These are phyloP conservation scores for Theocolax elegans DNA, from an alignment of 1,140 invertebrate species.

Conservation along the genomic window DNA sequence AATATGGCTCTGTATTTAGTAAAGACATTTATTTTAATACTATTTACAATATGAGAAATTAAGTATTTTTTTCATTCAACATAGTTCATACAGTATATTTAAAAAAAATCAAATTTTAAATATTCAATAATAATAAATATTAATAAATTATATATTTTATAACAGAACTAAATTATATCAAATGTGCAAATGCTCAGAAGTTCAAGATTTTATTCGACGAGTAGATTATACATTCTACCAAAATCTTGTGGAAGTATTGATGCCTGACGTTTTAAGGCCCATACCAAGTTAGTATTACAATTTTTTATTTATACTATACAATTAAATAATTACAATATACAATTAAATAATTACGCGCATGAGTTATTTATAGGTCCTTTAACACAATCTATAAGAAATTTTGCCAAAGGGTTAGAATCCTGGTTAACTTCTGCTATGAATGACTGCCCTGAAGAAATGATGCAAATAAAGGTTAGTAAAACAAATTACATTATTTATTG, in stretches of 20 bases:
- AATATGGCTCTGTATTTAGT: too few species aligned
- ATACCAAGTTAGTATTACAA: constrained; percentile 80
- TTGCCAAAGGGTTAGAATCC: constrained; percentile 90
- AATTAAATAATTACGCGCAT: too few species aligned
- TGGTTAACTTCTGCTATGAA: constrained; percentile 89
- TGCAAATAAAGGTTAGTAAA: constrained; percentile 79
- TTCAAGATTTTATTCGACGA: constrained; percentile 79
- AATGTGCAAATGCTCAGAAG: constrained; percentile 70
- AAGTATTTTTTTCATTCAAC: too few species aligned
- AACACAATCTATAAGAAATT: constrained; percentile 93
- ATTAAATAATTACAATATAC: too few species aligned
- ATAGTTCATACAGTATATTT: too few species aligned
- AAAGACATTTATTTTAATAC: too few species aligned
- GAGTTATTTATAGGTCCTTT: constrained; percentile 77
- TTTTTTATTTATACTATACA: neutral
- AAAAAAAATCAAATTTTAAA: constrained; percentile 3
- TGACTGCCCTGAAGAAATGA: constrained; percentile 86
- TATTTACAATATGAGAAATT: too few species aligned
- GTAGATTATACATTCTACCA: constrained; percentile 97
- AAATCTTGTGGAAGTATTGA: constrained; percentile 93
- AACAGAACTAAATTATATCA: constrained; percentile 71
- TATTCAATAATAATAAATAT: neutral
- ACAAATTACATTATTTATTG: neutral
- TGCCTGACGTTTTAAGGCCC: constrained; percentile 94
- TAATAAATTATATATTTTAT: constrained; percentile 7